phyloP scores from a whole-genome alignment of 2,113 vertebrate species.

The Psammodynastes pulverulentus region DNA sequence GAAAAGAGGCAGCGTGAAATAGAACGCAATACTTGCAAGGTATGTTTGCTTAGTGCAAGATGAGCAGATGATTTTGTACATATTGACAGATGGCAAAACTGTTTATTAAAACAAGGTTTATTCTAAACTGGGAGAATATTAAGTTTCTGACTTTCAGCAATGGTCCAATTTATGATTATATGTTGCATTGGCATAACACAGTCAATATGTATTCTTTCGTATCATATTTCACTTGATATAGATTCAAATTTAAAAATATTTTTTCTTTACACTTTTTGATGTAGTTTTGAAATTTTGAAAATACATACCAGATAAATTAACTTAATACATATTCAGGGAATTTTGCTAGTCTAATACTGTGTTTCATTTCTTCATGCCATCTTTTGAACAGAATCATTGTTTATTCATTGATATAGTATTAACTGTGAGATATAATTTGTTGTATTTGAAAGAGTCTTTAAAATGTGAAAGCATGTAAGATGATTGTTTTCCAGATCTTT shows the following conservation, averaged over 20 bases:
- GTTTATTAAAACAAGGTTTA: neutral
- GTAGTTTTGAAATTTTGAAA: neutral
- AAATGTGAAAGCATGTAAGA: neutral
- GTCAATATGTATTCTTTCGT: neutral
- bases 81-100: neutral
- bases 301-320: neutral
- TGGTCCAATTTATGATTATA: neutral
- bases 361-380: neutral
- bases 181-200: neutral
- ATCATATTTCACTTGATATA: neutral
- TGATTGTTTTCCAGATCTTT: neutral
- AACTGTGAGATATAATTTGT: neutral
- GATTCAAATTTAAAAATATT: neutral
- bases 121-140: neutral
- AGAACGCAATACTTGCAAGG: constrained; percentile 98
- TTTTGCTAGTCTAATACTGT: neutral
- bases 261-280: neutral
- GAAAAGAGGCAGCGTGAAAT: constrained; percentile 97
- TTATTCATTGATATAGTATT: neutral
- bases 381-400: neutral
- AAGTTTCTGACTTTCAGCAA: neutral
- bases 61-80: neutral
- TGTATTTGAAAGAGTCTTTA: neutral
- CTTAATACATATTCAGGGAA: neutral
- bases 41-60: constrained; percentile 52